Base-by-base conservation (phyloP, 92 coral and sea anemone genomes). In the Bergia puertoricense region DNA sequence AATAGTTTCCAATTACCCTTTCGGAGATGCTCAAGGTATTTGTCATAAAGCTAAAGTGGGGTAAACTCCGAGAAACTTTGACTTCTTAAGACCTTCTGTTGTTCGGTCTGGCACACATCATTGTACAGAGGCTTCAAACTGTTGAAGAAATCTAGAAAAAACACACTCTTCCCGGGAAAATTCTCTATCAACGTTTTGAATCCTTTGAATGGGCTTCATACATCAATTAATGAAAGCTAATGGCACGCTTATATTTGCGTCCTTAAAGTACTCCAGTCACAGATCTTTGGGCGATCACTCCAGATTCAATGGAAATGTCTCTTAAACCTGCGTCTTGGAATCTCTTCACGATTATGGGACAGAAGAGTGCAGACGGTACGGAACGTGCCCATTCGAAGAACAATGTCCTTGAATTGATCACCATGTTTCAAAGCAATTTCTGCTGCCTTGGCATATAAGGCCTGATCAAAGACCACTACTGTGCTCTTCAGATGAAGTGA, bases 311-410 rank as follows among this genome's bases (percentile, higher is more conserved):
- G 76, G 85, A 85, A 79, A 94, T 38, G 79, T 94, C 94, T 80
- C 88, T 81, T 69, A 94, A 85, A 73, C 96, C 96, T 2, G 96
- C 89, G 71, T 94, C 94, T 86, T 94, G 84, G 78, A 88, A 92
- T 39, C 96, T 59, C 88, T 85, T 85, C 39, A 91, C 93, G 76
- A 88, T 90, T 71, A 91, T 74, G 9, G 91, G 89, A 88, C 23
- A 92, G 69, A 23, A 86, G 68, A 0, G 92, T 90, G 77, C 92
- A 92, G 74, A 88, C 72, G 4, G 96, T 89, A 78, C 89, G 94
- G 79, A 94, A 94, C 51, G 85, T 86, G 30, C 96, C 92, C 89
- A 94, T 91, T 41, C 91, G 82, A 4, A 81, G 65, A 9, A 91
- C 82, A 46, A 92, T 78, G 79, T 76, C 89, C 20, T 77, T 79